Evolutionary conservation across 2,797 vertebrate species (phyloP), one percentile per base, ranked within the genome.

Genomic region (Chelon labrosus): DNA sequence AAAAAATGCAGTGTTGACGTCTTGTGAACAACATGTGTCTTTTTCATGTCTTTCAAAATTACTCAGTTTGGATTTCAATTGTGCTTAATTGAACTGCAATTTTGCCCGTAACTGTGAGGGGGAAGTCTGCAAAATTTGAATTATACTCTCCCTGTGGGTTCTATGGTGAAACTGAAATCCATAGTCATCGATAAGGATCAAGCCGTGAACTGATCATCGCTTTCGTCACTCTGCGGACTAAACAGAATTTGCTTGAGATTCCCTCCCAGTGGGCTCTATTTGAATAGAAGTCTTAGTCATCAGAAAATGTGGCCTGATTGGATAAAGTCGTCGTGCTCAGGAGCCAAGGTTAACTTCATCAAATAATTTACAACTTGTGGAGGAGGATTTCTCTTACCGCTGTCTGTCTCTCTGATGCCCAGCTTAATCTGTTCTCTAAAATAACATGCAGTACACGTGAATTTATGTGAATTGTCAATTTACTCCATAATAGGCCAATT

Each of bases 401-500:
- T 41, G 38, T 57, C 14, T 42, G 7, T 64, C 27, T 39, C 1
- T 22, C 27, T 20, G 5, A 11, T 56, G 14, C 22, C 55, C 3
- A 58, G 5, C 10, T 19, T 44, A 31, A 49, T 25, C 20, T 55
- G 16, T 44, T 66, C 41, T 44, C 5, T 12, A 19, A 60, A 50
- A 25, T 16, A 8, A n/a, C 10, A 22, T 16, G 5, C 5, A 22
- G 1, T 13, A 3, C 17, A 19, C 3, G 8, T 47, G n/a, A 17
- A 31, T 19, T 69, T 10, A 9, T 2, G 10, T 4, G 0, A 17
- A 38, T 59, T 12, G 25, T 31, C 39, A 2, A 22, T 52, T 49
- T 55, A n/a, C 69, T 37, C 3, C 12, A n/a, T 62, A 65, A 47
- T 49, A 17, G 64, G 13, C 16, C 10, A 69, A 41, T 77, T 59